These are phyloP conservation scores for Rhodophaea formosa DNA, from an alignment of 2,888 invertebrate species.

Conservation along the genomic window DNA sequence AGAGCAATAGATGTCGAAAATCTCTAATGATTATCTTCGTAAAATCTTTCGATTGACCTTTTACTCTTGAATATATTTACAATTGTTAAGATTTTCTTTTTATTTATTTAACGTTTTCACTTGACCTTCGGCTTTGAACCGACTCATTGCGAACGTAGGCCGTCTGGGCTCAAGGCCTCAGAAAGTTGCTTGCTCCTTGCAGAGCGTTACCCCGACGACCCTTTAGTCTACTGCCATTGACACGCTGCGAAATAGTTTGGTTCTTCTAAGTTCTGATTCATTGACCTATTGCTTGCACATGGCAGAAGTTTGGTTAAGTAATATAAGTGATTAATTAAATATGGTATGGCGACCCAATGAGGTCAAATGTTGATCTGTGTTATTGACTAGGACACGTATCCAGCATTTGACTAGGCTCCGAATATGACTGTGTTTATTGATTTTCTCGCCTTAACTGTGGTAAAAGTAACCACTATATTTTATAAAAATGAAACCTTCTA, in stretches of 20 bases:
- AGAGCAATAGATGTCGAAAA: too few relatives aligned
- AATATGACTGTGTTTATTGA: too few relatives aligned
- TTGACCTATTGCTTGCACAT: slow-evolving; percentile 1
- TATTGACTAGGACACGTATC: too few relatives aligned
- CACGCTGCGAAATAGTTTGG: slow-evolving; percentile 22
- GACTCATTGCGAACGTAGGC: slow-evolving; percentile 34
- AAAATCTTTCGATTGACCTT: too few relatives aligned
- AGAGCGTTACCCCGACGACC: slow-evolving; percentile 32
- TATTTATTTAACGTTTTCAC: not conserved
- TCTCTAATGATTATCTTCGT: too few relatives aligned
- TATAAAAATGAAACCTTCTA: too few relatives aligned
- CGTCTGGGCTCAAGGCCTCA: slow-evolving; percentile 49
- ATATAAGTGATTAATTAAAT: not conserved
- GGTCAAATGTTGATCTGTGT: too few relatives aligned
- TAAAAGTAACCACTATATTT: too few relatives aligned
- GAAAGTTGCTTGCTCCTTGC: slow-evolving; percentile 39
- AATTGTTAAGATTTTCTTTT: not conserved
- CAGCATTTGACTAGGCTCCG: too few relatives aligned
- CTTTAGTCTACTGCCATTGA: slow-evolving; percentile 23
- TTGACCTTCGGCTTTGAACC: slow-evolving; percentile 50
- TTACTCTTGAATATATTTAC: too few relatives aligned
- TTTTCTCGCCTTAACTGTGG: too few relatives aligned
- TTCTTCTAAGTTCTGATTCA: not conserved
- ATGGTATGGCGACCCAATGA: not conserved
- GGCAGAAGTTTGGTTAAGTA: not conserved